Percentiles rank a stretch among this genome's conserved stretches.
Conservation (phyloP, 2,797 vertebrate species). For the Hippopotamyrus pictus region DNA sequence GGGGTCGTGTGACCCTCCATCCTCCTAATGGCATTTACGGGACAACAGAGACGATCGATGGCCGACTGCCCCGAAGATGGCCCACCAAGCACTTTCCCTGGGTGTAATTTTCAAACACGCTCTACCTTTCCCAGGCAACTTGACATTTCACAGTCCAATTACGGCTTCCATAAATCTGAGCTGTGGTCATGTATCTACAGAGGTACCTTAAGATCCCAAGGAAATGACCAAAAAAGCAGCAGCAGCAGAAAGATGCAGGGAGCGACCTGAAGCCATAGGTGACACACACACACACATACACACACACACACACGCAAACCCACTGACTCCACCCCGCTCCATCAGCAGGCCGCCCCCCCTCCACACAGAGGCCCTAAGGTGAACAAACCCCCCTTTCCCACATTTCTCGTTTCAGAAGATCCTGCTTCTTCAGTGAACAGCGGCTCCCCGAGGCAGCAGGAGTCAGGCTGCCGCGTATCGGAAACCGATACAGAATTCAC, state of each 20-base stretch:
- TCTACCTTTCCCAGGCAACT: conserved; percentile 33
- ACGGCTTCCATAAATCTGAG: conserved; percentile 51
- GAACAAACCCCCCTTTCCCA: neutral
- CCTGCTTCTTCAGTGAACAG: neutral
- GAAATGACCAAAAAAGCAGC: neutral
- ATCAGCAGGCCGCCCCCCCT: neutral
- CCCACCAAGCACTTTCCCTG: conserved; percentile 30
- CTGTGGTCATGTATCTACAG: conserved; percentile 43
- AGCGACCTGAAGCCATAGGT: neutral
- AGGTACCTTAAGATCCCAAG: conserved; percentile 17
- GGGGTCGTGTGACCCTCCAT: neutral
- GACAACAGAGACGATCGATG: conserved; percentile 21
- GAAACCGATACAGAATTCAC: neutral
- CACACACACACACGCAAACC: neutral
- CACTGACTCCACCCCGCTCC: neutral
- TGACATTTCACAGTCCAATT: conserved; percentile 44
- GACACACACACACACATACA: neutral
- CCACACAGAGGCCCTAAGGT: neutral
- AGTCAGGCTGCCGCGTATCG: neutral
- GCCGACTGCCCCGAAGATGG: conserved; percentile 7
- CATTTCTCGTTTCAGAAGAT: neutral
- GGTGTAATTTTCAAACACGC: conserved; percentile 45
- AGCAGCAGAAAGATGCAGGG: neutral
- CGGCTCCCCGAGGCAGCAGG: neutral
- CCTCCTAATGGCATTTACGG: conserved; percentile 2